A percentile compares a stretch with the other conserved stretches of the same genome.
phyloP scores from a whole-genome alignment of 2,797 vertebrate species.

The Propithecus perrieri region DNA sequence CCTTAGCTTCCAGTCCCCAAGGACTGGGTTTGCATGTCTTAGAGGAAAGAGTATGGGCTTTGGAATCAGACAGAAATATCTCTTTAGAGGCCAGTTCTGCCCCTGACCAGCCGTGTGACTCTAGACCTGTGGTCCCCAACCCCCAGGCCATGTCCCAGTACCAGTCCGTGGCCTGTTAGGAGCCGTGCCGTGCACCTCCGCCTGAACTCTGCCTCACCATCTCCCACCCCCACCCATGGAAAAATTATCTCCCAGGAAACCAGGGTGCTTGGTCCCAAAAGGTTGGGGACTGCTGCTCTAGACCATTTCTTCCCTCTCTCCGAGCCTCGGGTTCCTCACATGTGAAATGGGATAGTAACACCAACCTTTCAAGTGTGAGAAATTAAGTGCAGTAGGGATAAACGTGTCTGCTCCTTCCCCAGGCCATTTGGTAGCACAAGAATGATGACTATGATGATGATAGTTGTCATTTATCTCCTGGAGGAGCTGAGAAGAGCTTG shows the following conservation, averaged over 20 bases:
- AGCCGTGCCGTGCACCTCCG: too few species aligned
- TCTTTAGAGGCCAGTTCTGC: background rate
- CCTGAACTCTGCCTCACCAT: too few species aligned
- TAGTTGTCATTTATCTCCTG: background rate
- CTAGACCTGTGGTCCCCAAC: background rate
- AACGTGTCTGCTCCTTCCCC: background rate
- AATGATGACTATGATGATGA: accelerated
- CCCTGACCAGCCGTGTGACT: background rate
- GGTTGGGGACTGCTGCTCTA: too few species aligned
- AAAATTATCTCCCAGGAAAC: too few species aligned
- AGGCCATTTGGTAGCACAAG: background rate
- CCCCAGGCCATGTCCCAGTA: too few species aligned
- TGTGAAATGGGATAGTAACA: background rate
- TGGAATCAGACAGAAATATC: background rate
- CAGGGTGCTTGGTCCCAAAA: too few species aligned
- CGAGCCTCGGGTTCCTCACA: background rate
- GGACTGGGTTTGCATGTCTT: background rate
- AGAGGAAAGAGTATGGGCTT: background rate
- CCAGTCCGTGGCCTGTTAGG: too few species aligned
- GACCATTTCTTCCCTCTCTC: background rate
- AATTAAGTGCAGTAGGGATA: too few species aligned
- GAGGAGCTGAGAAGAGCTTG: constrained; percentile 22
- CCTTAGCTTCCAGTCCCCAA: background rate
- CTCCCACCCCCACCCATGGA: too few species aligned
- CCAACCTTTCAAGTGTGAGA: background rate